Conservation (phyloP, 2,113 vertebrate genomes). For the Bos taurus region ARS-UCD2.0 NC_037330.1:5598501-5599000, state of each 20-base stretch:
- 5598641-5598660: neutral
- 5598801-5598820: neutral
- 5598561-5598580: neutral
- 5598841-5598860: neutral
- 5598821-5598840: neutral
- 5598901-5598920: neutral
- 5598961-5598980: constrained; percentile 21
- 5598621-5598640: neutral
- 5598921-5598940: neutral
- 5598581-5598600: neutral
- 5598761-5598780: neutral
- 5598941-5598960: neutral
- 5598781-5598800: neutral
- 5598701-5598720: neutral
- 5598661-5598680: neutral
- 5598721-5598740: neutral
- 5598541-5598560: neutral
- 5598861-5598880: neutral
- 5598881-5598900: neutral
- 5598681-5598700: neutral
- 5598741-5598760: neutral
- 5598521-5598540: neutral
- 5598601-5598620: neutral
- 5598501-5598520: neutral
- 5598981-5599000: constrained; percentile 29